Conservation (phyloP, 2,113 vertebrate genomes). For the Dipodomys merriami region DNA sequence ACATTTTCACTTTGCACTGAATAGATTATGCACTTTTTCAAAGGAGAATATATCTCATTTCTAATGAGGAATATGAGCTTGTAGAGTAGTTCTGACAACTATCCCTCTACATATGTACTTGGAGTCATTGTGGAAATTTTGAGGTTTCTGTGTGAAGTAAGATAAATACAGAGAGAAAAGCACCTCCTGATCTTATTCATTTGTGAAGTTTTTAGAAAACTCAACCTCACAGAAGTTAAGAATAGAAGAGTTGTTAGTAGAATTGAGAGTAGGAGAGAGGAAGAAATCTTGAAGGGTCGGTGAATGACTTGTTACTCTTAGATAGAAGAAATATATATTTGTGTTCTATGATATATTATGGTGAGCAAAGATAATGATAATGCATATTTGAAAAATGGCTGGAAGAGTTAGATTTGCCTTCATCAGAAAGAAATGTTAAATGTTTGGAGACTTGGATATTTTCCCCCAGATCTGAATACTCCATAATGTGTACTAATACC, state of each 20-base stretch:
- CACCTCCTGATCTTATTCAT: neutral
- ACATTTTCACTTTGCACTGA: conserved; percentile 12
- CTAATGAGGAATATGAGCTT: neutral
- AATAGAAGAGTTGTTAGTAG: neutral
- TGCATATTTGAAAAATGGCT: neutral
- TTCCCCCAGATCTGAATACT: neutral
- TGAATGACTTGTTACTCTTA: neutral
- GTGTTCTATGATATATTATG: neutral
- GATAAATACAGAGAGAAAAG: neutral
- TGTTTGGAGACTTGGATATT: no score
- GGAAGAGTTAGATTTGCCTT: neutral
- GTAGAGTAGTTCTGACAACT: neutral
- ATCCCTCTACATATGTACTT: neutral
- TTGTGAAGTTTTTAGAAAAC: neutral
- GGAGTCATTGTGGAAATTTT: neutral
- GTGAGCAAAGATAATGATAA: neutral
- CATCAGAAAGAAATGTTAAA: neutral
- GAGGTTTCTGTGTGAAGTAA: neutral
- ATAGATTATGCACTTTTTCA: conserved; percentile 26
- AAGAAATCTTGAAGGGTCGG: neutral
- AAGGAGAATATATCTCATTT: neutral
- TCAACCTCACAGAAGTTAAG: neutral
- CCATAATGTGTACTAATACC: neutral
- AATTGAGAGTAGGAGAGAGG: neutral
- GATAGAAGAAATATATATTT: neutral